Evolutionary conservation across 2,113 vertebrate genomes (phyloP).

Genomic region (Uria lomvia): DNA sequence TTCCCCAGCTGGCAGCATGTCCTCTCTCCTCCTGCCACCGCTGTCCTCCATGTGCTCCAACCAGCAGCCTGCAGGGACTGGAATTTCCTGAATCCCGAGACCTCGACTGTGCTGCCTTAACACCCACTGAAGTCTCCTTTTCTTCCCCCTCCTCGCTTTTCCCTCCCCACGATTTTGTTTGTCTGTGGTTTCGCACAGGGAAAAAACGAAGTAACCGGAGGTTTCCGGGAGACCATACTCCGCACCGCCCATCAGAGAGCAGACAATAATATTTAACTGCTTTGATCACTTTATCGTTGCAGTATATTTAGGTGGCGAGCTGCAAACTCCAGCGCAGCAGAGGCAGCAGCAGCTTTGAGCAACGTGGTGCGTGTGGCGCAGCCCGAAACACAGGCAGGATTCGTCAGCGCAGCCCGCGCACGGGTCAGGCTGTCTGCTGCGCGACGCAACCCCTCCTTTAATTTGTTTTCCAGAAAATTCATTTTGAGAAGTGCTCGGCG

Average conservation of each 20-base stretch:
- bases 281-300: neutral
- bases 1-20: neutral
- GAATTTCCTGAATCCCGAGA: conserved; percentile 14
- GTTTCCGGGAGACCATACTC: neutral
- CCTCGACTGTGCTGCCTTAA: neutral
- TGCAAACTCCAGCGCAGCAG: neutral
- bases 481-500: neutral
- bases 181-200: neutral
- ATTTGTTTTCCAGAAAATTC: conserved; percentile 65
- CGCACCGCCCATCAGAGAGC: neutral
- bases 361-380: neutral
- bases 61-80: neutral
- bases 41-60: neutral
- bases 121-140: conserved; percentile 1
- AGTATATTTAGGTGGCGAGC: neutral
- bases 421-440: neutral
- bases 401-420: neutral
- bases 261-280: neutral
- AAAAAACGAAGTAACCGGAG: fast-evolving
- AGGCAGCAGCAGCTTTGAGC: neutral
- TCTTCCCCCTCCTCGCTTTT: neutral
- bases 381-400: neutral
- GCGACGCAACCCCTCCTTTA: conserved; percentile 19
- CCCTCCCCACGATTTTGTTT: neutral
- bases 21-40: neutral